Conservation (phyloP, 1,140 invertebrate genomes). For the Calliphora vicina region DNA sequence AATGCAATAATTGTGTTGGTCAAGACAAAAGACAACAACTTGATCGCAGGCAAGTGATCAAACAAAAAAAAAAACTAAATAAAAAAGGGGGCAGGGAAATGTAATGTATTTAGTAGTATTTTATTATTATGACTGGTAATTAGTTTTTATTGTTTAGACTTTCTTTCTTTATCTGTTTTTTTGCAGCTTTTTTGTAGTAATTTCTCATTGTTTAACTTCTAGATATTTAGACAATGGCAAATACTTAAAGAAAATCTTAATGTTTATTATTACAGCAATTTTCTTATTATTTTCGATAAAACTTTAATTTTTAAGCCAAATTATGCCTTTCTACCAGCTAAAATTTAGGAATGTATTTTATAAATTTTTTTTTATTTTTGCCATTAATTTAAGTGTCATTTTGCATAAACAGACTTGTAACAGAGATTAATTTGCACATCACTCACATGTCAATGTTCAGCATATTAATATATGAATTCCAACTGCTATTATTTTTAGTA, state of each 20-base stretch:
- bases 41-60: not conserved
- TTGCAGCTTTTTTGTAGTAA: not conserved
- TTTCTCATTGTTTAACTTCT: not conserved
- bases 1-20: not conserved
- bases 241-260: not conserved
- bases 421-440: not conserved
- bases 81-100: not conserved
- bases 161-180: not conserved
- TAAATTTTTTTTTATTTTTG: not conserved
- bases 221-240: not conserved
- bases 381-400: not conserved
- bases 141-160: not conserved
- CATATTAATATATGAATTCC: not conserved
- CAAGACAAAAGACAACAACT: not conserved
- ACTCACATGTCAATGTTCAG: not conserved
- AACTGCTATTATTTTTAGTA: no score
- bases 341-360: not conserved
- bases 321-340: no score
- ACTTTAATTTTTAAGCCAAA: not conserved
- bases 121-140: slow-evolving; percentile 5
- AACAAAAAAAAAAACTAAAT: not conserved
- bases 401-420: not conserved
- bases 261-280: not conserved
- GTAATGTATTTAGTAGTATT: not conserved
- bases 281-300: not conserved